These are phyloP conservation scores for Calliopum simillimum DNA, from an alignment of 2,888 invertebrate species.

Conservation along the genomic window DNA sequence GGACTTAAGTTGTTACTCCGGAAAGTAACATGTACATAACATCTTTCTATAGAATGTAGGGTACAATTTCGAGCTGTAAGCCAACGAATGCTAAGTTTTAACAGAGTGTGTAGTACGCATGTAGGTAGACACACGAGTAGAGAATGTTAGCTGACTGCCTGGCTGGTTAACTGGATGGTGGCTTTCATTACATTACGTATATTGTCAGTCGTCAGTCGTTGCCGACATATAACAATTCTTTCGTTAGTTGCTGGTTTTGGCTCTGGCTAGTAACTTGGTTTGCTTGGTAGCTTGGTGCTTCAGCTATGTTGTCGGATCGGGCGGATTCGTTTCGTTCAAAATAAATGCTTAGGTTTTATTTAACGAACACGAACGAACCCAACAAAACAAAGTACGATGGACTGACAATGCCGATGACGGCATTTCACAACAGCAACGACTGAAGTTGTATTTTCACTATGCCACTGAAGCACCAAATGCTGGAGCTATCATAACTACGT, in stretches of 20 bases:
- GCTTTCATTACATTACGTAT: constrained; percentile 29
- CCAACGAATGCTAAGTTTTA: constrained; percentile 10
- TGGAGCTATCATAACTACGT: constrained; percentile 37
- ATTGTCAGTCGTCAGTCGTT: constrained; percentile 28
- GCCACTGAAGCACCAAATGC: constrained; percentile 25
- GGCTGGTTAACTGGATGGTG: constrained; percentile 20
- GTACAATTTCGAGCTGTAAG: not conserved
- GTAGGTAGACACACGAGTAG: constrained; percentile 5
- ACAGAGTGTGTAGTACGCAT: constrained; percentile 24
- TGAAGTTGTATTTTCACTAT: constrained; percentile 32
- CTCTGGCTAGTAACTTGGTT: not conserved
- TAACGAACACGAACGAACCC: constrained; percentile 31
- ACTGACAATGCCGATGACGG: constrained; percentile 47
- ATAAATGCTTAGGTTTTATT: constrained; percentile 33
- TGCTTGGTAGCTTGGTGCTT: no score
- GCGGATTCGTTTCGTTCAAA: constrained; percentile 17
- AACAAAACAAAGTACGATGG: constrained; percentile 35
- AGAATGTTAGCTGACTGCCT: not conserved
- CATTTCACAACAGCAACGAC: constrained; percentile 50
- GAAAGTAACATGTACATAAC: no score
- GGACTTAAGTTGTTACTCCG: no score
- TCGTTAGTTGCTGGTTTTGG: constrained; percentile 12
- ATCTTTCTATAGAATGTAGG: not conserved
- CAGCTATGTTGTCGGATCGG: constrained; percentile 2
- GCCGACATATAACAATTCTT: constrained; percentile 21